Evolutionary conservation across 2,113 vertebrate species (phyloP), one percentile per base, ranked within the genome.

Genomic region (Anolis sagrei): DNA sequence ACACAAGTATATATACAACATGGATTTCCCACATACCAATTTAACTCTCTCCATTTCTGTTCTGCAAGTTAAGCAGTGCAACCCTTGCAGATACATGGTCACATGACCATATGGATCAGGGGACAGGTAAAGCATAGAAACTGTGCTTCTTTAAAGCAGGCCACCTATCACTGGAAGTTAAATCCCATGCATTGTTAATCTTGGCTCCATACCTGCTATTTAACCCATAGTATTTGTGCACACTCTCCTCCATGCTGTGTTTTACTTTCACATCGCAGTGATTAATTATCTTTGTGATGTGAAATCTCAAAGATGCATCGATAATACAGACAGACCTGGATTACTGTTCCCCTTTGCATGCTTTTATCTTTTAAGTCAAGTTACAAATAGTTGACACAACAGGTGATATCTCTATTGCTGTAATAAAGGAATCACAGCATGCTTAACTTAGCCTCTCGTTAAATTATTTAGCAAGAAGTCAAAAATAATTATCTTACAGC

Each of bases 391-490:
- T 39, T 82, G 11, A 72, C 29, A 25, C 49, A 44, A 70, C 62
- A 70, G n/a, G 36, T 58, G 74, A 70, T 58, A 9, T 54, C 64
- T 86, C 19, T 77, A 84, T 36, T 27, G 8, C 76, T 8, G 66
- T 69, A 29, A 80, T 76, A 58, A 76, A 77, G 49, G 81, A 87
- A 76, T 69, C 34, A 44, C 73, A 76, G 74, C 62, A 76, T 58
- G 62, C 27, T 58, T 19, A 69, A 76, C 29, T 36, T 69, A 21
- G 13, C 34, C 64, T 8, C 62, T 61, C 54, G 27, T 62, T 87
- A 61, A 76, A 82, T 87, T 87, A 82, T 87, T 82, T 76, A 82
- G 69, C 54, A 82, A 58, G 34, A 58, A 76, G 58, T 66, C n/a
- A 27, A 61, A 82, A 76, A 82, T 87, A 58, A 87, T 82, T 82